A percentile compares a stretch with the other conserved stretches of the same genome.
Conservation (phyloP, 2,113 vertebrate genomes). For the Chascanopsetta lugubris region DNA sequence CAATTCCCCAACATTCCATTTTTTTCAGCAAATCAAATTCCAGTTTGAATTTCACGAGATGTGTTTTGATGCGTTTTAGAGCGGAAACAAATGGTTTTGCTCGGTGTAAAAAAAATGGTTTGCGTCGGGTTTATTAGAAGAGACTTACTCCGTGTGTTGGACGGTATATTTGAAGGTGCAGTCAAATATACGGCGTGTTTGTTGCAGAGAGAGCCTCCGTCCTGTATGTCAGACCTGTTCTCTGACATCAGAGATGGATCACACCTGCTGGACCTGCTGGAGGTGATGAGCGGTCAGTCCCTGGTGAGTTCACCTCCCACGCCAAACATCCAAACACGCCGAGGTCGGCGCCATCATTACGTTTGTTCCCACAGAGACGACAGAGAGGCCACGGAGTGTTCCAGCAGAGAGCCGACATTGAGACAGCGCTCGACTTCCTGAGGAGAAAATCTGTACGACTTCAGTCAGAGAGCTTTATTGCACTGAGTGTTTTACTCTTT, state of each 20-base stretch:
- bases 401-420: conserved; percentile 89
- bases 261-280: conserved; percentile 88
- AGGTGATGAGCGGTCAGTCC: conserved; percentile 89
- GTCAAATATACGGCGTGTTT: neutral
- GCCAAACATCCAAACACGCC: no score
- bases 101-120: no score
- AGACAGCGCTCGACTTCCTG: conserved; percentile 89
- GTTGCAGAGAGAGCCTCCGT: conserved; percentile 82
- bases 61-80: no score
- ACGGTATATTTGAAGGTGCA: neutral
- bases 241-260: conserved; percentile 87
- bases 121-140: no score
- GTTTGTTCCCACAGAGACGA: conserved; percentile 80
- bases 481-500: conserved; percentile 19
- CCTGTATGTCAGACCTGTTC: conserved; percentile 86
- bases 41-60: no score
- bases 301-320: no score
- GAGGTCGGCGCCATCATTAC: no score
- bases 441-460: conserved; percentile 87
- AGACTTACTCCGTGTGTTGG: neutral
- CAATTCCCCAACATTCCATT: no score
- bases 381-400: conserved; percentile 89
- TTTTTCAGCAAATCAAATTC: neutral
- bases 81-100: no score
- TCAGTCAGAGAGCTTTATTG: no score